Base-by-base conservation (phyloP, 2,888 invertebrate species). In the Magallana nippona region DNA sequence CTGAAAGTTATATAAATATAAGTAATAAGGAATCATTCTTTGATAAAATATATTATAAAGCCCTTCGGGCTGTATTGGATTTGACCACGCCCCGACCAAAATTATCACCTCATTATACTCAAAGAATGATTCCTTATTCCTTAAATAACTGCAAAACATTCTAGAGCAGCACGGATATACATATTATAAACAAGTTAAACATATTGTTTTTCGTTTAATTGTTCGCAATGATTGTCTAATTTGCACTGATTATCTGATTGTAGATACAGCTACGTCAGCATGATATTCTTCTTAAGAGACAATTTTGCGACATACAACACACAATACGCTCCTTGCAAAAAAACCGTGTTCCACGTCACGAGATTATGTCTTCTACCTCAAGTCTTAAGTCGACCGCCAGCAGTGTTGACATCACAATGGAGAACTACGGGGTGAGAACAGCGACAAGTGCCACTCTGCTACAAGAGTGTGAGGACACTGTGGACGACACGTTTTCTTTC, bases 221-320 rank as follows among this genome's bases (percentile, higher is more conserved):
- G n/a, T n/a, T n/a, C n/a, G n/a, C n/a, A n/a, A n/a, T n/a, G n/a
- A n/a, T n/a, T n/a, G n/a, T n/a, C n/a, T n/a, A n/a, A n/a, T 62
- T 5, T 62, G 22, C 55, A 44, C 13, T 82, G 78, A 32, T 77
- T n/a, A 5, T 56, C 15, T 22, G 19, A 15, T 88, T 89, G 19
- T 88, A 92, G 92, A 91, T 92, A 77, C 79, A 91, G 32, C 79
- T 92, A 19, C 85, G 92, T 10, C 92, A 92, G 71, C 92, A 92
- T 84, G 92, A 92, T 84, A 88, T 92, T 83, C 87, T 92, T 13
- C 86, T 92, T 10, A 91, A 91, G 82, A 85, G 91, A 79, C 92
- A 92, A 84, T 92, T 92, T 85, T 87, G 90, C 83, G 89, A 92
- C 84, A 92, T 92, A 32, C 91, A 90, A 44, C 88, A 91, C 82